Evolutionary conservation across 2,113 vertebrate genomes (phyloP), one percentile per base, ranked within the genome.

Genomic region (Cairina moschata): DNA sequence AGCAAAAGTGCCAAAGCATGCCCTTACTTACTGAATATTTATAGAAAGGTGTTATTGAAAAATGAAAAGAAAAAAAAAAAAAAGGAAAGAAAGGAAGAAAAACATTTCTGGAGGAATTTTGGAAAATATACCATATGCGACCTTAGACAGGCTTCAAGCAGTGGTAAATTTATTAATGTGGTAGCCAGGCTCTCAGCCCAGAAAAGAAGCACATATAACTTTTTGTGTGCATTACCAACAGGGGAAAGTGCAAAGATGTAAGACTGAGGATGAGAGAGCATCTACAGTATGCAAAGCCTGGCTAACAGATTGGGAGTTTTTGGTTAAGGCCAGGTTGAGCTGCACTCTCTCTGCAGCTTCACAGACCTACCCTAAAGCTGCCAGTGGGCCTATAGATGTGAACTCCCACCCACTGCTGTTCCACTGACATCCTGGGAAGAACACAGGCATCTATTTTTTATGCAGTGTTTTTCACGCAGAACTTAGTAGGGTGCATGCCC

Each of bases 201-300:
- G 80, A 36, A 66, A 74, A 50, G 59, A 32, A 75, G 38, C 17
- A 54, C 4, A 3, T 3, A 6, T 83, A 78, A 29, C 8, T 65
- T 87, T 85, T 89, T 56, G 56, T 87, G 85, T 82, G 88, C 59
- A 17, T 65, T 52, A 52, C 11, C 78, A 84, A 82, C 52, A 83
- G 67, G 77, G 82, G 63, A 86, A 88, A 71, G 90, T 67, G 66
- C 84, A 90, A 63, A 78, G 31, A 46, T 1, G 0, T 15, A 44
- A 87, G n/a, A 14, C 7, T 36, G 73, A 71, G 63, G 32, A 52
- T 42, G 17, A 82, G 42, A 26, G 22, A 6, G 26, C 20, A 42
- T n/a, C n/a, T 2, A 9, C 7, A 11, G 36, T 6, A 5, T 7
- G 17, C 6, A 50, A 29, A 88, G 25, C 17, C 2, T 2, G 28